Evolutionary conservation across 2,113 vertebrate species (phyloP).

Genomic region (Carassius gibelio): DNA sequence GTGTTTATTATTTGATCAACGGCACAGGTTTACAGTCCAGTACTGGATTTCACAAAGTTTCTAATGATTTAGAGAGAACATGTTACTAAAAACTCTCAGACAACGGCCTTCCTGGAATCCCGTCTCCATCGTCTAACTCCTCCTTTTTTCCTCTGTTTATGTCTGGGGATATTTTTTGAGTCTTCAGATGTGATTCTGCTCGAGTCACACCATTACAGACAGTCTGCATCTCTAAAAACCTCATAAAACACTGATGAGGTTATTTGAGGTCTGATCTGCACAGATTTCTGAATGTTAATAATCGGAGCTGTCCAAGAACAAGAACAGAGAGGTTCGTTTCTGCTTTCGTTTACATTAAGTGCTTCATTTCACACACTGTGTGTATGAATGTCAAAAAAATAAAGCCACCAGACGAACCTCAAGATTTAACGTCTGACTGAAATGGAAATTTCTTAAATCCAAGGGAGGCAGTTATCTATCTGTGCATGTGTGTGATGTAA

Average conservation of each 20-base stretch:
- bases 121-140: conserved; percentile 4
- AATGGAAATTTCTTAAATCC: neutral
- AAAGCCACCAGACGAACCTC: neutral
- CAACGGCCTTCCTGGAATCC: neutral
- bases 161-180: conserved; percentile 16
- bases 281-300: neutral
- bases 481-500: neutral
- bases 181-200: conserved; percentile 3
- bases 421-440: neutral
- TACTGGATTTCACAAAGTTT: neutral
- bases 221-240: neutral
- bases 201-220: neutral
- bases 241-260: neutral
- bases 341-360: neutral
- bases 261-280: neutral
- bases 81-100: neutral
- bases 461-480: neutral
- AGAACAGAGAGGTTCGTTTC: neutral
- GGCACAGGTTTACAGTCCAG: neutral
- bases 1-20: conserved; percentile 2
- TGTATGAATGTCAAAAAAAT: neutral
- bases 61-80: neutral
- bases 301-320: no score
- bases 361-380: neutral
- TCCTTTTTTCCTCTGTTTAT: conserved; percentile 14